Percentiles rank a stretch among this genome's conserved stretches.
Conservation (phyloP, 2,888 invertebrate species). For the Acholoe squamosa region DNA sequence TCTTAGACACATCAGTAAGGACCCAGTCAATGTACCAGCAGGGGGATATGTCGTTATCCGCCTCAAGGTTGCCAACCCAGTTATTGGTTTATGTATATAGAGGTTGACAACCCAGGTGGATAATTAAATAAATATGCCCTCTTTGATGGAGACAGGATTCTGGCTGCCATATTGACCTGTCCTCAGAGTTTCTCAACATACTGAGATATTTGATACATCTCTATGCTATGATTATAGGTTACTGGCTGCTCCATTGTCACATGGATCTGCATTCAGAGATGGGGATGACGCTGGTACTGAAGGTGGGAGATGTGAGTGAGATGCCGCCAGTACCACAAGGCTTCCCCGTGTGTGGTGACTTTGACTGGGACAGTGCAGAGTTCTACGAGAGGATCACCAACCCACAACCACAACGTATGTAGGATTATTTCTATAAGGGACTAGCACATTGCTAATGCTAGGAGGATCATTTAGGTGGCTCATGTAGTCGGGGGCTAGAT, state of each 20-base stretch:
- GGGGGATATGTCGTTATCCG: too few species aligned
- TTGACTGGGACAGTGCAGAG: slow-evolving; percentile 63
- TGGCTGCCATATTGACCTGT: slow-evolving; percentile 77
- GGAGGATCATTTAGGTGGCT: too few species aligned
- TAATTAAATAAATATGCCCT: too few species aligned
- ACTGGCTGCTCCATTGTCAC: slow-evolving; percentile 78
- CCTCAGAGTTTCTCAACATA: slow-evolving; percentile 71
- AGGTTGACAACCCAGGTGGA: too few species aligned
- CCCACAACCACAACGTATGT: not conserved
- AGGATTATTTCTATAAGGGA: not conserved
- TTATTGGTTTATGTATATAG: too few species aligned
- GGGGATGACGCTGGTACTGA: slow-evolving; percentile 78
- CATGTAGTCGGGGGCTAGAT: too few species aligned
- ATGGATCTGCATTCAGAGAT: slow-evolving; percentile 78
- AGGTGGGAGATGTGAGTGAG: slow-evolving; percentile 84
- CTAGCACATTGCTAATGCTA: too few species aligned
- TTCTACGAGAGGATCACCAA: slow-evolving; percentile 32
- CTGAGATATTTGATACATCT: not conserved
- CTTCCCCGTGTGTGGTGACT: slow-evolving; percentile 69
- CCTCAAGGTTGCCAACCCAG: too few species aligned
- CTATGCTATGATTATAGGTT: slow-evolving; percentile 70
- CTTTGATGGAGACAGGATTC: too few species aligned
- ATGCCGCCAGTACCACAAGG: slow-evolving; percentile 64
- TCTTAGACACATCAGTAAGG: slow-evolving; percentile 71
- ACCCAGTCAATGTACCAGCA: slow-evolving; percentile 75